phyloP scores from a whole-genome alignment of 2,797 vertebrate genomes.

The Anguilla obscura region DNA sequence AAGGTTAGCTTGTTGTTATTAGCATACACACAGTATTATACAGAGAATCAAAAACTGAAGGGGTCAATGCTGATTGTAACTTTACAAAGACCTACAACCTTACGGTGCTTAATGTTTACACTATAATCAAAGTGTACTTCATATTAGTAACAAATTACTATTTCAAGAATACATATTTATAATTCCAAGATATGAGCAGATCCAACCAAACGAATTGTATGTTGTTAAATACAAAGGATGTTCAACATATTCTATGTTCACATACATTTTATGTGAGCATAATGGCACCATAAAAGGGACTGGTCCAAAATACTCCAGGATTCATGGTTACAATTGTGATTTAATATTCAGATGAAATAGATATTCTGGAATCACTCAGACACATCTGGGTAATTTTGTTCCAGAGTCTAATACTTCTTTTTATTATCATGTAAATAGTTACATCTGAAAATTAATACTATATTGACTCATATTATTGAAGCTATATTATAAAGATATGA shows the following conservation, averaged over 20 bases:
- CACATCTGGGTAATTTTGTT: too few species aligned
- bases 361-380: too few species aligned
- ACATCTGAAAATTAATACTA: too few species aligned
- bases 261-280: too few species aligned
- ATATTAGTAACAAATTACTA: neutral
- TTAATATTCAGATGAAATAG: too few species aligned
- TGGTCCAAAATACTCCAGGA: too few species aligned
- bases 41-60: neutral
- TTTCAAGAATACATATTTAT: neutral
- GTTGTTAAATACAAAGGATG: too few species aligned
- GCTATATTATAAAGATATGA: neutral
- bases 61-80: neutral
- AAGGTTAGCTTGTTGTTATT: neutral
- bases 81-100: neutral
- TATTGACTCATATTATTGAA: neutral
- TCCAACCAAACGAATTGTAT: neutral
- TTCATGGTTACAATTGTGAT: too few species aligned
- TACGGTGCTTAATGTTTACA: neutral
- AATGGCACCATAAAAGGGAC: too few species aligned
- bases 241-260: too few species aligned
- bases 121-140: neutral
- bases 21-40: constrained; percentile 37
- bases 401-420: too few species aligned
- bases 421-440: too few species aligned
- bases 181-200: neutral